Base-by-base conservation (phyloP, 1,140 invertebrate genomes). In the Pristionchus pacificus region DNA sequence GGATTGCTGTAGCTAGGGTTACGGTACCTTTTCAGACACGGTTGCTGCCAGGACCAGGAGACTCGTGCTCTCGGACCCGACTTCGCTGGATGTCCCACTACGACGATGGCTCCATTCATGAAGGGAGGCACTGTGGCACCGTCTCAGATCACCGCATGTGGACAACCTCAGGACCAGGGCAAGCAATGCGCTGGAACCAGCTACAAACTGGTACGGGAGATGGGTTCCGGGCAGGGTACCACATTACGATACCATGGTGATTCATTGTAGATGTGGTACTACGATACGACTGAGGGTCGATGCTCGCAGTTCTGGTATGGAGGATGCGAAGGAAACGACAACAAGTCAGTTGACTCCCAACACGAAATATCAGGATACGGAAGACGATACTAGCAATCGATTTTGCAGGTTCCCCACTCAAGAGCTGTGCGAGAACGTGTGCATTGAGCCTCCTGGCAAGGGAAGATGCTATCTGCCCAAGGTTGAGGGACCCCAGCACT, bases 301-400 rank as follows among this genome's bases (percentile, higher is more conserved):
- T 93, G 92, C 80, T 85, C 88, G 27, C 87, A 89, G 29, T 93
- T 93, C 83, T 86, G 88, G n/a, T 93, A 91, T 80, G 89, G 90
- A 19, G 92, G 92, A n/a, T 93, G 92, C 81, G 89, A 88, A 61
- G 92, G 92, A 68, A 93, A 93, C 80, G 89, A 89, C 13, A 93
- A 93, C 59, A n/a, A n/a, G n/a, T n/a, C n/a, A n/a, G n/a, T n/a
- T n/a, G n/a, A n/a, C n/a, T n/a, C n/a, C n/a, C n/a, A n/a, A n/a
- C n/a, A n/a, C n/a, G n/a, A 69, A 76, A 27, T 57, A 68, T 10
- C 33, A 87, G 90, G 90, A n/a, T n/a, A n/a, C n/a, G n/a, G n/a
- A n/a, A n/a, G n/a, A n/a, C n/a, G n/a, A n/a, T n/a, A n/a, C n/a
- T n/a, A n/a, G n/a, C n/a, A n/a, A n/a, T n/a, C n/a, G n/a, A n/a